Percentiles rank a stretch among this genome's conserved stretches.
Evolutionary conservation across 2,797 vertebrate genomes (phyloP).

Genomic region (Enteromius trimaculatus): DNA sequence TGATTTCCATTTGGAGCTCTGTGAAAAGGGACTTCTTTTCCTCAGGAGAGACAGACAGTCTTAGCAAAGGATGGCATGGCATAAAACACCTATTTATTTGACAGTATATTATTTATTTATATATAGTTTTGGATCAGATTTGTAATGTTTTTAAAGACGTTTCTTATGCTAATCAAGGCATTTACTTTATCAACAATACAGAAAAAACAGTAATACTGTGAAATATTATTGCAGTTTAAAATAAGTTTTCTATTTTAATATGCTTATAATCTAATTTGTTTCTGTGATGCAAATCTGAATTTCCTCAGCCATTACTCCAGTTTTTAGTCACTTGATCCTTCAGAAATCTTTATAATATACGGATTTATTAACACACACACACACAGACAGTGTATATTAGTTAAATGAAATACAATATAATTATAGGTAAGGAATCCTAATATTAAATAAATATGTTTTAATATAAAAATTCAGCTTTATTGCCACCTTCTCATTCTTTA

Average conservation of each 20-base stretch:
- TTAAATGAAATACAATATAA: not conserved
- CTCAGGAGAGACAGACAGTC: not conserved
- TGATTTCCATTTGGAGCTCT: not conserved
- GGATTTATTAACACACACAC: not conserved
- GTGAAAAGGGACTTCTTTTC: not conserved
- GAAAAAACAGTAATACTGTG: not conserved
- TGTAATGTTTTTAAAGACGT: too few relatives aligned
- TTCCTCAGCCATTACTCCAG: too few relatives aligned
- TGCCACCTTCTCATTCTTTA: not conserved
- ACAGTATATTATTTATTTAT: not conserved
- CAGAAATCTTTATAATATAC: not conserved
- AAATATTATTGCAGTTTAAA: not conserved
- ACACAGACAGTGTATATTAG: not conserved
- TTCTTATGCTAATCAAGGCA: too few relatives aligned
- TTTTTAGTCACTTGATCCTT: not conserved
- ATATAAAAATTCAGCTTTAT: not conserved
- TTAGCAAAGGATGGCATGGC: not conserved
- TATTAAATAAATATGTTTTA: too few relatives aligned
- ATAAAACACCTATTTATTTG: not conserved
- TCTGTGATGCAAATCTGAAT: not conserved
- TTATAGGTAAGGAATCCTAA: not conserved
- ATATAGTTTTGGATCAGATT: not conserved
- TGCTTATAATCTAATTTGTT: not conserved
- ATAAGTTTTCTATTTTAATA: not conserved
- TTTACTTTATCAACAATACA: not conserved